These are phyloP conservation scores for Agelaius tricolor DNA, from an alignment of 2,113 vertebrate species.

Conservation along the genomic window DNA sequence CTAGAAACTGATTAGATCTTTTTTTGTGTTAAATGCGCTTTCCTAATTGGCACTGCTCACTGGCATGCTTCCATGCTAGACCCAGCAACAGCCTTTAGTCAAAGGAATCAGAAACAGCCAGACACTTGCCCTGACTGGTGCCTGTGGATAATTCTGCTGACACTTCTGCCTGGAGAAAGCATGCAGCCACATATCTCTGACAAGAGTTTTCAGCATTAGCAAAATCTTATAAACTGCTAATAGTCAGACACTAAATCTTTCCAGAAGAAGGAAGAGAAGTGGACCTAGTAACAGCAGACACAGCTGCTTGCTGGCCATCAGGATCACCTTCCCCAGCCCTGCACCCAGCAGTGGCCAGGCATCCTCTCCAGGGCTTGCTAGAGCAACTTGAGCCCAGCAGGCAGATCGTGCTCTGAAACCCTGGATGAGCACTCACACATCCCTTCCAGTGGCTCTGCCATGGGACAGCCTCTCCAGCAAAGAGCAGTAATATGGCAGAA, in stretches of 20 bases:
- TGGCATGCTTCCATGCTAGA: neutral
- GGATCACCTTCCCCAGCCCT: fast-evolving
- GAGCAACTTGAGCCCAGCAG: neutral
- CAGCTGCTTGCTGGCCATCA: fast-evolving
- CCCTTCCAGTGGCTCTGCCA: neutral
- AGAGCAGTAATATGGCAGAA: neutral
- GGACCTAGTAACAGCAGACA: neutral
- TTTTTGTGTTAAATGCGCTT: neutral
- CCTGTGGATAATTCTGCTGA: neutral
- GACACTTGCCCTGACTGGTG: neutral
- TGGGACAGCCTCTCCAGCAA: neutral
- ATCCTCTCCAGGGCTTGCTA: fast-evolving
- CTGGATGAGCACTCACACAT: fast-evolving
- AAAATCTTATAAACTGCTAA: neutral
- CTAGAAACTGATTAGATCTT: neutral
- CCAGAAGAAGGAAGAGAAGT: neutral
- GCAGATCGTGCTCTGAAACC: neutral
- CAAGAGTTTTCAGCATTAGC: neutral
- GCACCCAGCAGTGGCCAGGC: neutral
- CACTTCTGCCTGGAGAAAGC: neutral
- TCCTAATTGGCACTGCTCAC: neutral
- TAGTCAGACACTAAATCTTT: neutral
- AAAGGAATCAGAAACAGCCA: slow-evolving; percentile 4
- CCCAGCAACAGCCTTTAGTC: neutral
- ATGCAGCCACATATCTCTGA: neutral